Percentiles rank a stretch among this genome's conserved stretches.
Evolutionary conservation across 1,140 invertebrate species (phyloP).

Genomic region (Solenopsis invicta): DNA sequence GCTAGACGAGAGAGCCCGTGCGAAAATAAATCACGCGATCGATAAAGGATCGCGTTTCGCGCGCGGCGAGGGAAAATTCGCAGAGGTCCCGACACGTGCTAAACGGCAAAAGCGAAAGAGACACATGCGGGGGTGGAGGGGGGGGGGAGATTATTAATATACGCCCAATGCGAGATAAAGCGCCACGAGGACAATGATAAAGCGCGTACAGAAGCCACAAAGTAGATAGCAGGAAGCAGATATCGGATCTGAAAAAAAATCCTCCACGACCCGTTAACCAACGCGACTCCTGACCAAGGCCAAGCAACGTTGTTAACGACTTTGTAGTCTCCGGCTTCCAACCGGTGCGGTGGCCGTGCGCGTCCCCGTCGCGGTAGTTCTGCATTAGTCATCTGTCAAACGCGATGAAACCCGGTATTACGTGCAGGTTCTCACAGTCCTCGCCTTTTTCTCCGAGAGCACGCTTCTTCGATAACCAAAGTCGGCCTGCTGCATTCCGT

Average conservation of each 20-base stretch:
- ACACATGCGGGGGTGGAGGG: slow-evolving; percentile 1
- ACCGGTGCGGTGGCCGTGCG: slow-evolving; percentile 28
- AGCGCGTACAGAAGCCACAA: slow-evolving; percentile 66
- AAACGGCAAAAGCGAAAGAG: slow-evolving; percentile 37
- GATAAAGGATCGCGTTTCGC: slow-evolving; percentile 30
- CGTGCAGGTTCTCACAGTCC: slow-evolving; percentile 50
- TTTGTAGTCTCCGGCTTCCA: slow-evolving; percentile 58
- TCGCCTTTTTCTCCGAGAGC: background rate
- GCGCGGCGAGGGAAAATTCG: slow-evolving; percentile 8
- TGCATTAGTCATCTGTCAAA: slow-evolving; percentile 77
- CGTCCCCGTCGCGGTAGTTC: slow-evolving; percentile 45
- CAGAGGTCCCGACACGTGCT: slow-evolving; percentile 27
- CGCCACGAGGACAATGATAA: slow-evolving; percentile 70
- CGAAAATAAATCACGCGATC: slow-evolving; percentile 52
- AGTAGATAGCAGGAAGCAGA: slow-evolving; percentile 73
- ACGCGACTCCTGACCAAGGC: slow-evolving; percentile 72
- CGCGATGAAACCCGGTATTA: slow-evolving; percentile 75
- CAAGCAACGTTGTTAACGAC: slow-evolving; percentile 74
- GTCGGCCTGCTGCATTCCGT: background rate
- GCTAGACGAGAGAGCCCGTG: background rate
- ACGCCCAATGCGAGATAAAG: slow-evolving; percentile 58
- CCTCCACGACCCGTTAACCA: slow-evolving; percentile 70
- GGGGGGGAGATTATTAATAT: slow-evolving; percentile 67
- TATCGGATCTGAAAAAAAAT: slow-evolving; percentile 69
- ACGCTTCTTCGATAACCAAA: background rate